These are phyloP conservation scores for Sympetrum striolatum DNA, from an alignment of 2,888 invertebrate genomes.

Conservation along the genomic window DNA sequence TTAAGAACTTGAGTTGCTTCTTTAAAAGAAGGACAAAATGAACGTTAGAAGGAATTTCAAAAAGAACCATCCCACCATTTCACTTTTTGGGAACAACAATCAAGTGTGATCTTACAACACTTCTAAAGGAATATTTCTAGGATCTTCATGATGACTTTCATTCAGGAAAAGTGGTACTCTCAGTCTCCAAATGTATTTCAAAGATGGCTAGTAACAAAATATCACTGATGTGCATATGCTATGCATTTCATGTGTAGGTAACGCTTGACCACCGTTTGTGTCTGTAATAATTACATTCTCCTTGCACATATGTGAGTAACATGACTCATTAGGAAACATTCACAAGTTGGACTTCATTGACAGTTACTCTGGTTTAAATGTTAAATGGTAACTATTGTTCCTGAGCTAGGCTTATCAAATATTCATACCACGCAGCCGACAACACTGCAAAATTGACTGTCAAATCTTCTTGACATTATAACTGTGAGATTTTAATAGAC, in stretches of 20 bases:
- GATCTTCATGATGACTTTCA: not conserved
- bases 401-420: conserved; percentile 31
- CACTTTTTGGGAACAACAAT: not conserved
- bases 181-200: conserved; percentile 23
- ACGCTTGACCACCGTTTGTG: conserved; percentile 37
- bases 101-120: not conserved
- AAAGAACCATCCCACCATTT: not conserved
- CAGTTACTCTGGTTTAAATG: conserved; percentile 34
- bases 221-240: conserved; percentile 14
- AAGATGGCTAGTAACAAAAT: conserved; percentile 28
- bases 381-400: conserved; percentile 42
- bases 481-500: not conserved
- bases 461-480: not conserved
- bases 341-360: conserved; percentile 5
- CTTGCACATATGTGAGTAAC: conserved; percentile 1
- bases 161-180: conserved; percentile 4
- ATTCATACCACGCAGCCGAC: conserved; percentile 7
- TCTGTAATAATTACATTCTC: conserved; percentile 6
- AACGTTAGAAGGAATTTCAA: not conserved
- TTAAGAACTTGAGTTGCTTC: not conserved
- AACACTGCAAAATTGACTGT: conserved; percentile 14
- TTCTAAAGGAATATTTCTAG: not conserved
- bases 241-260: conserved; percentile 19
- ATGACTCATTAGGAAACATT: conserved; percentile 21
- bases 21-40: not conserved